Conservation (phyloP, 92 coral and sea anemone genomes). For the Montipora capitata region DNA sequence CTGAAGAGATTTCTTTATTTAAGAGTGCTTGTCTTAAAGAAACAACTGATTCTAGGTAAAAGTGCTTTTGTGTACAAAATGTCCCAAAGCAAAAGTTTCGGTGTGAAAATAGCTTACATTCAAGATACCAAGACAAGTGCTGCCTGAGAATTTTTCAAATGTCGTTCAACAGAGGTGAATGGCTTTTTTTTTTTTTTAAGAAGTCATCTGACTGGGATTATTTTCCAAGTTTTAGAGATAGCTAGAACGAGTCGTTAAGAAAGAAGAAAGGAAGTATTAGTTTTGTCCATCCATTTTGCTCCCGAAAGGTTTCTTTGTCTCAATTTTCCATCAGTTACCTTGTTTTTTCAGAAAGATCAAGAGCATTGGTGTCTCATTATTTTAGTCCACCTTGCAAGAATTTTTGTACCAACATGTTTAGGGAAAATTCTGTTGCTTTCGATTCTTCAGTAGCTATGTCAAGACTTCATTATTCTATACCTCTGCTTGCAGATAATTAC, state of each 20-base stretch:
- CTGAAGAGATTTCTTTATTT: conserved; percentile 54
- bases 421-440: conserved; percentile 36
- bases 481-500: conserved; percentile 15
- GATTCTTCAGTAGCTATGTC: conserved; percentile 32
- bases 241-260: conserved; percentile 39
- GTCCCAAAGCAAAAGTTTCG: conserved; percentile 39
- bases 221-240: conserved; percentile 49
- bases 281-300: conserved; percentile 30
- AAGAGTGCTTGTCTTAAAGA: conserved; percentile 52
- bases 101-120: conserved; percentile 51
- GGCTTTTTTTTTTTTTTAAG: conserved; percentile 23
- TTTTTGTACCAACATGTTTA: conserved; percentile 40
- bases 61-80: conserved; percentile 52
- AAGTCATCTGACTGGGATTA: conserved; percentile 36
- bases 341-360: conserved; percentile 18
- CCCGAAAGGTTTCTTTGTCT: background rate
- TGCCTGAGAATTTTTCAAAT: conserved; percentile 45
- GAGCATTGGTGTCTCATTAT: conserved; percentile 5
- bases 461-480: conserved; percentile 21
- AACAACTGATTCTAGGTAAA: conserved; percentile 43
- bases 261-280: conserved; percentile 26
- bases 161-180: conserved; percentile 40
- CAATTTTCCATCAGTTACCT: conserved; percentile 30
- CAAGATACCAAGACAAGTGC: conserved; percentile 40
- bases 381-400: conserved; percentile 35